Conservation (phyloP, 1,140 invertebrate species). For the Cydia amplana region DNA sequence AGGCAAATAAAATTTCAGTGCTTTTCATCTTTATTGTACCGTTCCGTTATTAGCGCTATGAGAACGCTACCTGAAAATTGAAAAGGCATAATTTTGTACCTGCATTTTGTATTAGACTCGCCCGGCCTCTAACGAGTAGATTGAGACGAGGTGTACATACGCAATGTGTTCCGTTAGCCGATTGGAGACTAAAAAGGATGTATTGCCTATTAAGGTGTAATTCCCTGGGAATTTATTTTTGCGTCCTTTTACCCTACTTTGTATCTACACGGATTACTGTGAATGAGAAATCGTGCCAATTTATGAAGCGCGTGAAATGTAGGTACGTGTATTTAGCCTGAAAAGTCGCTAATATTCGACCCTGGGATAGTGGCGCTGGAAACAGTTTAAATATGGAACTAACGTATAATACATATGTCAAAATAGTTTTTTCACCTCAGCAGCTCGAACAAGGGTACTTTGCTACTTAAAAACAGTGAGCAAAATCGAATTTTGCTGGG, state of each 20-base stretch:
- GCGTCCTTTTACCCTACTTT: neutral
- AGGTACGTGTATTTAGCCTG: no score
- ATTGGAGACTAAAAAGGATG: neutral
- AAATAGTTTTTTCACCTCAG: no score
- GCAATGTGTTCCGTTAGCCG: slow-evolving; percentile 5
- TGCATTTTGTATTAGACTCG: slow-evolving; percentile 24
- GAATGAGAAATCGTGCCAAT: neutral
- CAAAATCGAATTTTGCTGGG: no score
- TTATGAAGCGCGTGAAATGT: neutral
- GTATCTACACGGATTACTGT: neutral
- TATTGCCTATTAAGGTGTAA: slow-evolving; percentile 6
- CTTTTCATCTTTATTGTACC: neutral
- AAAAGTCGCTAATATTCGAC: no score
- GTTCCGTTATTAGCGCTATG: neutral
- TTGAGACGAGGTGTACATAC: slow-evolving; percentile 22
- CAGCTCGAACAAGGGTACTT: no score
- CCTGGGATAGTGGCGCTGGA: no score
- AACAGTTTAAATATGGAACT: no score
- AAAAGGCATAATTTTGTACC: slow-evolving; percentile 14
- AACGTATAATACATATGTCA: no score
- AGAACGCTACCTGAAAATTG: slow-evolving; percentile 20
- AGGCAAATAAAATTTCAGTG: neutral
- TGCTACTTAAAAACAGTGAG: no score
- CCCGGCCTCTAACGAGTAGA: slow-evolving; percentile 21
- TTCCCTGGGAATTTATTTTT: slow-evolving; percentile 6